These are phyloP conservation scores for Reinhardtius hippoglossoides DNA, from an alignment of 2,113 vertebrate species.

Conservation along the genomic window DNA sequence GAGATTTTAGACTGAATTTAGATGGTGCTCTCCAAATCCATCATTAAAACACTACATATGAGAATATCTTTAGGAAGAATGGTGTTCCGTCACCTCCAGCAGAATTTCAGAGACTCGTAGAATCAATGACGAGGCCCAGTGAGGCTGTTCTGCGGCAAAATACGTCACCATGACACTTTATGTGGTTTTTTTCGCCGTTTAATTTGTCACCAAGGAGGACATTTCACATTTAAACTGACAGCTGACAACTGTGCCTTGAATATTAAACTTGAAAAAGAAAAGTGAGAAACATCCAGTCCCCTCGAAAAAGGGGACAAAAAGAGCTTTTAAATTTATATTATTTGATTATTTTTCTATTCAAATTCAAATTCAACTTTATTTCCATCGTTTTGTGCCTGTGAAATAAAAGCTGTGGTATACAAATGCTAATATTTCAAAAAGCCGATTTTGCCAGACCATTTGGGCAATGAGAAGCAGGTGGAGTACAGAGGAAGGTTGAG, in stretches of 20 bases:
- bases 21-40: too few relatives aligned
- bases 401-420: conserved; percentile 55
- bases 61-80: too few relatives aligned
- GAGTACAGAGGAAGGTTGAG: conserved; percentile 67
- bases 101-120: too few relatives aligned
- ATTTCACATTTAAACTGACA: background rate
- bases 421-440: conserved; percentile 67
- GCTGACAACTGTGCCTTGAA: background rate
- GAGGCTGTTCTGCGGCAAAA: too few relatives aligned
- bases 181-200: background rate
- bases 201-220: background rate
- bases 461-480: conserved; percentile 80
- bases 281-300: conserved; percentile 1
- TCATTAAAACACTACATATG: too few relatives aligned
- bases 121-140: too few relatives aligned
- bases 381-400: conserved; percentile 26
- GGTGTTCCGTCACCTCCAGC: too few relatives aligned
- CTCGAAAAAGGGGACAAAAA: conserved; percentile 5
- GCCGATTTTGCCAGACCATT: conserved; percentile 65
- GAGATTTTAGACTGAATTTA: too few relatives aligned
- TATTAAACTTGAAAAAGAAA: background rate
- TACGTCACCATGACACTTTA: too few relatives aligned
- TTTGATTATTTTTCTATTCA: conserved; percentile 23
- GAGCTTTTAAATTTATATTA: background rate
- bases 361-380: conserved; percentile 25